These are phyloP conservation scores for Sarotherodon lohbergeri DNA, from an alignment of 2,113 vertebrate genomes.

Conservation along the genomic window DNA sequence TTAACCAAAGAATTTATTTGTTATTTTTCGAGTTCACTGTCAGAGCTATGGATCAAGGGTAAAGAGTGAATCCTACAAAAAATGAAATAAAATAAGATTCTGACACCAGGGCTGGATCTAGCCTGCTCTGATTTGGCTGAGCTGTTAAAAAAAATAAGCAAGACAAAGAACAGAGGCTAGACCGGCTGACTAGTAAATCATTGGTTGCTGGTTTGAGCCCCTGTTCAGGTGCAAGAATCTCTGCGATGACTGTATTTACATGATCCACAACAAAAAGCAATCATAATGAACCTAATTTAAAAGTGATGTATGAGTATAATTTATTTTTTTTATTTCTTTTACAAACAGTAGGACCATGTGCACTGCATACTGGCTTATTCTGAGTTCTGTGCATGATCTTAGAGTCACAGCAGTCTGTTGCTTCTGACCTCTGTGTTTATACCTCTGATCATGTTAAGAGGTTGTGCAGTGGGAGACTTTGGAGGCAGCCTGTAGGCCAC, in stretches of 20 bases:
- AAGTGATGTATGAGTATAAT: neutral
- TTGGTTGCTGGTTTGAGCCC: neutral
- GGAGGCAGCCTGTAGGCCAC: neutral
- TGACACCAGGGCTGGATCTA: neutral
- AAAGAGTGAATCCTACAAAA: neutral
- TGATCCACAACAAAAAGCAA: neutral
- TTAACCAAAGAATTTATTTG: neutral
- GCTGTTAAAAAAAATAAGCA: neutral
- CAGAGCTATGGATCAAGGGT: neutral
- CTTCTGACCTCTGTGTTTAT: neutral
- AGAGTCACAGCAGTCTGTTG: neutral
- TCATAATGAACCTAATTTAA: neutral
- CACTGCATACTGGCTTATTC: neutral
- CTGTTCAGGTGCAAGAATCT: neutral
- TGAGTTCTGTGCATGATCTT: neutral
- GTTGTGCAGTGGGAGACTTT: neutral
- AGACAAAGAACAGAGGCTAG: neutral
- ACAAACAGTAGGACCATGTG: neutral
- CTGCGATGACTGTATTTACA: neutral
- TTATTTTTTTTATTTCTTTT: neutral
- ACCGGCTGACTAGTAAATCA: neutral
- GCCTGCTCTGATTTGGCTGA: neutral
- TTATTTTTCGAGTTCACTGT: neutral
- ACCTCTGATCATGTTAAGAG: neutral
- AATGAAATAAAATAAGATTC: neutral